phyloP scores from a whole-genome alignment of 2,888 invertebrate genomes.

The Pharmacophagus antenor region DNA sequence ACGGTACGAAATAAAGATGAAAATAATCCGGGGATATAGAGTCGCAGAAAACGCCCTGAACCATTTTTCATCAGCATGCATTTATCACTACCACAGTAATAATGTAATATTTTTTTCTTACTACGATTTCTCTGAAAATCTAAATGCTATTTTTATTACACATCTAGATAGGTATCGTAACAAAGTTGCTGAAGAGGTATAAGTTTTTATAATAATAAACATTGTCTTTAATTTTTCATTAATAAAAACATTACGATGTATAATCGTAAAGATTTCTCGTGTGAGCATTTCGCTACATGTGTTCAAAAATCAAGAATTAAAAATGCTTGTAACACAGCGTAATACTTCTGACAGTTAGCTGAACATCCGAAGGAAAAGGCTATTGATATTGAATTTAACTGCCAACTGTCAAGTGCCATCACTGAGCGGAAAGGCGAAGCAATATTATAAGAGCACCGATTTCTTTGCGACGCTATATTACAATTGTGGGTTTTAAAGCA shows the following conservation, averaged over 20 bases:
- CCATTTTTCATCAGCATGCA: background rate
- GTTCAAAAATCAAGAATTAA: background rate
- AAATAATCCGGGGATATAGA: background rate
- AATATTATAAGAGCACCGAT: constrained; percentile 14
- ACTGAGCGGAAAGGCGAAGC: constrained; percentile 12
- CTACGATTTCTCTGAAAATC: too few species aligned
- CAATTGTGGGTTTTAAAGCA: background rate
- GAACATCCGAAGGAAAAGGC: constrained; percentile 20
- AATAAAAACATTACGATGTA: too few species aligned
- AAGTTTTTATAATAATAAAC: too few species aligned
- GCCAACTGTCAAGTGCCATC: constrained; percentile 21
- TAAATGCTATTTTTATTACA: too few species aligned
- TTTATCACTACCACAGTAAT: background rate
- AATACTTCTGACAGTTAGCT: constrained; percentile 18
- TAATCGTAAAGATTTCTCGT: too few species aligned
- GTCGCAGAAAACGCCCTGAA: background rate
- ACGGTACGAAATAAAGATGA: background rate
- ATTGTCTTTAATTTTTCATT: too few species aligned
- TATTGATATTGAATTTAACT: constrained; percentile 28
- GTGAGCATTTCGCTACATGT: background rate
- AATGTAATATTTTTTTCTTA: too few species aligned
- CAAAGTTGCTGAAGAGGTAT: too few species aligned
- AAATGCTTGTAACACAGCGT: constrained; percentile 3
- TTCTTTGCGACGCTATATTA: constrained; percentile 6
- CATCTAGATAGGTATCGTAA: too few species aligned